Conservation (phyloP, 1,140 invertebrate species). For the Drosophila paulistorum region DNA sequence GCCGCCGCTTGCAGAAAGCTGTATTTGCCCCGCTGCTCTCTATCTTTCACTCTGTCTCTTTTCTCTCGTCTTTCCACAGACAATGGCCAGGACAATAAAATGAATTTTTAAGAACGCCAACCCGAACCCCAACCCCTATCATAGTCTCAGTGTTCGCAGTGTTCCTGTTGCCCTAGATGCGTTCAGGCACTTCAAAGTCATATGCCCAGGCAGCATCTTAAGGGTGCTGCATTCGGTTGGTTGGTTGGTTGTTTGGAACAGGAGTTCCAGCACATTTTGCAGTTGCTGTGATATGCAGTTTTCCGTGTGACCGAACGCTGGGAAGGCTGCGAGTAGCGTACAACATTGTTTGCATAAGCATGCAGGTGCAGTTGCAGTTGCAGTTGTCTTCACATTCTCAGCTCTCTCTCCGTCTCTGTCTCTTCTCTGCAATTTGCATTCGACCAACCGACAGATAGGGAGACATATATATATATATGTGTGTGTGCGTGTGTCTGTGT, state of each 20-base stretch:
- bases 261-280: conserved; percentile 16
- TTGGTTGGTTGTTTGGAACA: not conserved
- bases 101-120: conserved; percentile 75
- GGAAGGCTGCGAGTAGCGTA: conserved; percentile 50
- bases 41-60: too few relatives aligned
- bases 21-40: conserved; percentile 65
- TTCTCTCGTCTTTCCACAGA: conserved; percentile 35
- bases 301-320: conserved; percentile 36
- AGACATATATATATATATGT: not conserved
- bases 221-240: conserved; percentile 37
- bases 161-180: conserved; percentile 68
- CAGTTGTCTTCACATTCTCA: conserved; percentile 7
- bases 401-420: too few relatives aligned
- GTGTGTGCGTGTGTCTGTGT: conserved; percentile 49
- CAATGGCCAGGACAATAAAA: conserved; percentile 78
- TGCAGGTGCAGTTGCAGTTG: conserved; percentile 71
- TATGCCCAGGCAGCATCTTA: conserved; percentile 62
- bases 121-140: not conserved
- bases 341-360: conserved; percentile 63
- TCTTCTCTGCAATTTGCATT: conserved; percentile 63
- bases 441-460: conserved; percentile 24
- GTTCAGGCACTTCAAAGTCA: conserved; percentile 76
- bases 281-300: conserved; percentile 72
- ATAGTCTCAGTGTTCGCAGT: conserved; percentile 20
- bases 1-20: conserved; percentile 71